Conservation (phyloP, 2,888 invertebrate species). For the Thelaira solivaga region DNA sequence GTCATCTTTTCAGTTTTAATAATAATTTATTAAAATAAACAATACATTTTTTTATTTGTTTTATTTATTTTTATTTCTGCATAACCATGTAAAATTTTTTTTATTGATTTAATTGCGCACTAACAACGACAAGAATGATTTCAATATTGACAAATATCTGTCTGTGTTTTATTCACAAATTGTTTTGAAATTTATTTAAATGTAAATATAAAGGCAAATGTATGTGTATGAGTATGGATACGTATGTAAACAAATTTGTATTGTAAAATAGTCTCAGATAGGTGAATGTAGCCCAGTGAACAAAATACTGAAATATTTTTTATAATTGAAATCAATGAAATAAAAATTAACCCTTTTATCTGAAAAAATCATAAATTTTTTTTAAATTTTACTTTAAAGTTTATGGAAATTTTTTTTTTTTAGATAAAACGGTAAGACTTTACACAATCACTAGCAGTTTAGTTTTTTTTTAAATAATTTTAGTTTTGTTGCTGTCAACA, state of each 20-base stretch:
- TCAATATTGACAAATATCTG: conserved; percentile 28
- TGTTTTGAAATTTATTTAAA: conserved; percentile 6
- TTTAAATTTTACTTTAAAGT: too few species aligned
- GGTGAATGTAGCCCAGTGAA: neutral
- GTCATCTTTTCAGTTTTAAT: neutral
- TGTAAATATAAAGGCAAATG: neutral
- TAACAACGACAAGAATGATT: neutral
- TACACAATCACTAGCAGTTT: too few species aligned
- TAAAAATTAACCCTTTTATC: too few species aligned
- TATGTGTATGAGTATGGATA: neutral
- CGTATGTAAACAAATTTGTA: neutral
- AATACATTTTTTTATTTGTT: conserved; percentile 10
- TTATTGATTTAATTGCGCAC: conserved; percentile 42
- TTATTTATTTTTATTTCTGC: conserved; percentile 22
- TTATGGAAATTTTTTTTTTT: too few species aligned
- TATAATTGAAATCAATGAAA: neutral
- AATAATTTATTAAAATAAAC: conserved; percentile 14
- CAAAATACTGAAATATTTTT: neutral
- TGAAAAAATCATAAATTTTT: neutral
- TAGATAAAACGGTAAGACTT: too few species aligned
- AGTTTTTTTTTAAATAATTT: too few species aligned
- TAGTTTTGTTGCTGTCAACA: too few species aligned
- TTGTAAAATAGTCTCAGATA: neutral
- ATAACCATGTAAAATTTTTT: conserved; percentile 4
- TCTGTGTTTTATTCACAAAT: conserved; percentile 4